phyloP scores from a whole-genome alignment of 2,888 invertebrate species.

The Minunthozetes semirufus region DNA sequence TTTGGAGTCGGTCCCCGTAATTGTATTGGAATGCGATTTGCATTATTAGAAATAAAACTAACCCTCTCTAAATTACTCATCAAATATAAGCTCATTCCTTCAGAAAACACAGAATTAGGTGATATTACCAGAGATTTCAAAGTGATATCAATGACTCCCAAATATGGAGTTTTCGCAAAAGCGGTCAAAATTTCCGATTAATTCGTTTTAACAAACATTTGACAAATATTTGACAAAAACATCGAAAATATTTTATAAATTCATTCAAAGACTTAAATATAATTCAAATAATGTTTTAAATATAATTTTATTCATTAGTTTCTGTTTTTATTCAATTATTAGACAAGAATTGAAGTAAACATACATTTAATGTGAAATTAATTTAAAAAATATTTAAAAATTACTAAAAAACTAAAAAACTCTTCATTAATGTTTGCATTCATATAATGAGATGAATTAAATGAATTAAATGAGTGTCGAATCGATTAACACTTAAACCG shows the following conservation, averaged over 20 bases:
- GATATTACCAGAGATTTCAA: conserved; percentile 31
- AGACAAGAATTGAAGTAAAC: not conserved
- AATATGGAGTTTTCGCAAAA: conserved; percentile 38
- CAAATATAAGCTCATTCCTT: conserved; percentile 37
- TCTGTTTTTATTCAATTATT: not conserved
- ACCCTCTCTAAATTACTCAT: conserved; percentile 38
- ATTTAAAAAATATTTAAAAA: not conserved
- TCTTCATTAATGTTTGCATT: conserved; percentile 3
- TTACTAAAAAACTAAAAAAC: not conserved
- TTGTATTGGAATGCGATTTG: conserved; percentile 41
- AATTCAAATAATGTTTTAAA: not conserved
- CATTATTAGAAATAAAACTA: conserved; percentile 41
- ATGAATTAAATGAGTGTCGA: not conserved
- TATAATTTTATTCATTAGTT: not conserved
- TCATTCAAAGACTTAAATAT: too few species aligned
- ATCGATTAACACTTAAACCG: too few species aligned
- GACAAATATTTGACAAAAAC: not conserved
- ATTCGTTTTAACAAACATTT: not conserved
- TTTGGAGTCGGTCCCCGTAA: conserved; percentile 42
- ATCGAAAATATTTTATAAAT: too few species aligned
- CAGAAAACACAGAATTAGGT: conserved; percentile 38
- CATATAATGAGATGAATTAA: conserved; percentile 12
- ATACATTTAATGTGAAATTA: not conserved
- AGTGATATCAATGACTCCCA: conserved; percentile 38
- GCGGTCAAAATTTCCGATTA: conserved; percentile 29